These are phyloP conservation scores for Mythimna ferrago DNA, from an alignment of 2,888 invertebrate genomes.

Conservation along the genomic window DNA sequence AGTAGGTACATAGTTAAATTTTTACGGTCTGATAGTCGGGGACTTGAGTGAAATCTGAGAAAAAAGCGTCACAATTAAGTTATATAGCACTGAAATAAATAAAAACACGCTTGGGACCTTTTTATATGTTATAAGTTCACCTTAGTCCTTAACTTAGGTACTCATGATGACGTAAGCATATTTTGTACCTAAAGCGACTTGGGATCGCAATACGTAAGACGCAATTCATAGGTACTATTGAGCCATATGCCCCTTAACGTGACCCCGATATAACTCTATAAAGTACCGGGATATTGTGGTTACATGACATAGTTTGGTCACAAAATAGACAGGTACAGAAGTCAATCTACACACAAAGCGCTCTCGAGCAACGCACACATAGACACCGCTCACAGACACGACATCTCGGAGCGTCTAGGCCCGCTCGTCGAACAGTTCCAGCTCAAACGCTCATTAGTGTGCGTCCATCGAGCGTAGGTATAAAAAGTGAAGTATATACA, in stretches of 20 bases:
- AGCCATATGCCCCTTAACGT: slow-evolving; percentile 10
- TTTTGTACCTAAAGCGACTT: background rate
- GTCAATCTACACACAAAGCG: too few relatives aligned
- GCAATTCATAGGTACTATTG: slow-evolving; percentile 23
- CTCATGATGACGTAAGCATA: slow-evolving; percentile 35
- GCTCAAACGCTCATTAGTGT: too few relatives aligned
- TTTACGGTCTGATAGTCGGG: slow-evolving; percentile 48
- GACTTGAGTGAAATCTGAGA: slow-evolving; percentile 35
- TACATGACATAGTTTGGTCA: background rate
- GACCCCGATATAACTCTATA: slow-evolving; percentile 21
- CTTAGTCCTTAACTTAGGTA: background rate
- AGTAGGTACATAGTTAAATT: slow-evolving; percentile 57
- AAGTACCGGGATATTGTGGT: background rate
- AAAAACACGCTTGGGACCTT: slow-evolving; percentile 17
- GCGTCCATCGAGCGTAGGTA: too few relatives aligned
- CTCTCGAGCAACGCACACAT: too few relatives aligned
- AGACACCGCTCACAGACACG: too few relatives aligned
- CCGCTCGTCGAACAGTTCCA: too few relatives aligned
- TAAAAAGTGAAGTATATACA: too few relatives aligned
- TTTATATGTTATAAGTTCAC: slow-evolving; percentile 8
- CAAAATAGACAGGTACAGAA: too few relatives aligned
- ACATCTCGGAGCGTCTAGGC: too few relatives aligned
- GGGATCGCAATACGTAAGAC: slow-evolving; percentile 19
- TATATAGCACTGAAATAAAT: slow-evolving; percentile 25
- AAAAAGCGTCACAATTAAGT: slow-evolving; percentile 35